Conservation (phyloP, 2,113 vertebrate genomes). For the Pimephales promelas region DNA sequence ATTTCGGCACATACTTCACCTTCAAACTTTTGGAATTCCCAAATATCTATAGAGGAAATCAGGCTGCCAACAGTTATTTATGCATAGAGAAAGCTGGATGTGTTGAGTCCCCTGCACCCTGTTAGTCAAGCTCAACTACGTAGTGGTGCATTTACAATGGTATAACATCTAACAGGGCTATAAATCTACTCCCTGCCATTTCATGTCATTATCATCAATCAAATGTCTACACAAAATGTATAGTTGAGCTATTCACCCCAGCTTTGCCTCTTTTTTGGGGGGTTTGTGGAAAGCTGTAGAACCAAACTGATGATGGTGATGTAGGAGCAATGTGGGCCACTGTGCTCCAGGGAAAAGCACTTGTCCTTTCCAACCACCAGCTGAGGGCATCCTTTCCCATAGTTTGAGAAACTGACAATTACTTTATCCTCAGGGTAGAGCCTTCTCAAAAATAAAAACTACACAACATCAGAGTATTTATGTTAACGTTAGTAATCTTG, state of each 20-base stretch:
- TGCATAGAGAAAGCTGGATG: conserved; percentile 48
- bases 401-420: conserved; percentile 62
- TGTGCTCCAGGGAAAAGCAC: conserved; percentile 22
- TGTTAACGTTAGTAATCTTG: background rate
- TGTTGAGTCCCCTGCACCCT: conserved; percentile 49
- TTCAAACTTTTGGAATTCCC: conserved; percentile 47
- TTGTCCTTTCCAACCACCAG: conserved; percentile 58
- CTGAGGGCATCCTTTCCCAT: conserved; percentile 86
- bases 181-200: conserved; percentile 42
- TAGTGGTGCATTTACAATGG: conserved; percentile 41
- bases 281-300: conserved; percentile 16
- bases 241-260: conserved; percentile 1
- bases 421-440: conserved; percentile 40
- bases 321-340: background rate
- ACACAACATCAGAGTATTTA: background rate
- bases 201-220: conserved; percentile 44
- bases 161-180: conserved; percentile 35
- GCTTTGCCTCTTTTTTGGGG: background rate
- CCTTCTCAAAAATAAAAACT: conserved; percentile 50
- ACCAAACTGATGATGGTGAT: conserved; percentile 19
- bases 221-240: conserved; percentile 27
- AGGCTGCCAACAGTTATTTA: conserved; percentile 41
- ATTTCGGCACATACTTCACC: conserved; percentile 46
- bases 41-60: conserved; percentile 30
- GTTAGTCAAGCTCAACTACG: conserved; percentile 50